Evolutionary conservation across 2,888 invertebrate species (phyloP), one percentile per base, ranked within the genome.

Genomic region (Tetropium fuscum): DNA sequence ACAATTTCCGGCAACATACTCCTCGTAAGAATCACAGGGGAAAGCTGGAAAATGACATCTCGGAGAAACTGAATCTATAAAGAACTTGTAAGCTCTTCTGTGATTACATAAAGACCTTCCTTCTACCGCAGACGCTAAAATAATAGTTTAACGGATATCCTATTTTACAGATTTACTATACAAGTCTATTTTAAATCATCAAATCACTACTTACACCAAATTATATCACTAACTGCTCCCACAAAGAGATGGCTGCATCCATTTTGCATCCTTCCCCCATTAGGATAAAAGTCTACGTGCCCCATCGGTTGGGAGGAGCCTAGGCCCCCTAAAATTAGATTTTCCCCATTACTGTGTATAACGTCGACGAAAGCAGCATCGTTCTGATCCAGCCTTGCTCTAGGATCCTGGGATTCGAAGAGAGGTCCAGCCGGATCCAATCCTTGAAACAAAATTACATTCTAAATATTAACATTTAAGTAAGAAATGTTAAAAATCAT

Each of bases 321-420:
- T 15, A 94, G 82, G 0, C 96, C 96, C 1, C 95, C 95, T 61
- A 95, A 84, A 59, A 96, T 91, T n/a, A 96, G 84, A 64, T 94
- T 94, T 79, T 96, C 95, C 0, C 95, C 96, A 78, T 96, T 96
- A 48, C 94, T 94, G 80, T 96, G 96, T 64, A 96, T 95, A 1
- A 96, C 95, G 78, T 96, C 95, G 0, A 96, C 95, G 77, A 95
- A 95, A 55, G 87, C 87, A 0, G 96, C 96, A 78, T 96, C 96
- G 0, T 86, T 86, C 62, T 90, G 90, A 79, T 96, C 96, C 49
- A 96, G 82, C 0, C 95, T 87, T 0, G 92, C 95, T 65, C 91
- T 87, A 0, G 91, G 88, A 76, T 95, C 94, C 80, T 95, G 95
- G 40, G 93, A 90, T 82, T 96, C 95, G 79, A 96, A 96, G 0